Evolutionary conservation across 53 echinoderm and acorn worm genomes (phyloP).

Genomic region (Actinopyga echinites): DNA sequence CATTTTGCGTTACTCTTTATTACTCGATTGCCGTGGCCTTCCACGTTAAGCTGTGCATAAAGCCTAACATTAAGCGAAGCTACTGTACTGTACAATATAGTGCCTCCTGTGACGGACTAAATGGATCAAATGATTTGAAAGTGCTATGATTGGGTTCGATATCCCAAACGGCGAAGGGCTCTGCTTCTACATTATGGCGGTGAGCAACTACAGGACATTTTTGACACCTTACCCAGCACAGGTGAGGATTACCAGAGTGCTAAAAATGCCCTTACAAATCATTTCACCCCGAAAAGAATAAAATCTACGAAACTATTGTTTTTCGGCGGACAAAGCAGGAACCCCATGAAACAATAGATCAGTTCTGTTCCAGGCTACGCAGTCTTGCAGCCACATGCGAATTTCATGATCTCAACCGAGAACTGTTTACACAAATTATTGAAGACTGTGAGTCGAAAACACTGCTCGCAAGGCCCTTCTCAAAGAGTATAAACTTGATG

Average conservation of each 20-base stretch:
- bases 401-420: constrained; percentile 44
- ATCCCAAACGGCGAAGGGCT: constrained; percentile 56
- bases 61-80: too few relatives aligned
- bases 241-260: constrained; percentile 54
- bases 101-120: constrained; percentile 22
- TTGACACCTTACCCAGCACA: constrained; percentile 51
- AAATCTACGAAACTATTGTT: constrained; percentile 60
- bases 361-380: constrained; percentile 44
- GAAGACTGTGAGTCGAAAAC: constrained; percentile 42
- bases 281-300: constrained; percentile 56
- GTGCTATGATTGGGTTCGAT: constrained; percentile 63
- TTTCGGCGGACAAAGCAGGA: constrained; percentile 53
- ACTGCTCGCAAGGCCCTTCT: constrained; percentile 28
- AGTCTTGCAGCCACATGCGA: constrained; percentile 48
- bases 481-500: constrained; percentile 6
- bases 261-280: constrained; percentile 40
- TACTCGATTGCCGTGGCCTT: too few relatives aligned
- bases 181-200: constrained; percentile 64
- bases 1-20: too few relatives aligned
- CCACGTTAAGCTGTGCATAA: too few relatives aligned
- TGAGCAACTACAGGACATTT: constrained; percentile 54
- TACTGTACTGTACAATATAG: background rate
- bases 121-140: constrained; percentile 61
- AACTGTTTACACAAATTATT: constrained; percentile 66
- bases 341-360: constrained; percentile 50